Conservation (phyloP, 2,888 invertebrate species). For the Watsonalla cultraria region DNA sequence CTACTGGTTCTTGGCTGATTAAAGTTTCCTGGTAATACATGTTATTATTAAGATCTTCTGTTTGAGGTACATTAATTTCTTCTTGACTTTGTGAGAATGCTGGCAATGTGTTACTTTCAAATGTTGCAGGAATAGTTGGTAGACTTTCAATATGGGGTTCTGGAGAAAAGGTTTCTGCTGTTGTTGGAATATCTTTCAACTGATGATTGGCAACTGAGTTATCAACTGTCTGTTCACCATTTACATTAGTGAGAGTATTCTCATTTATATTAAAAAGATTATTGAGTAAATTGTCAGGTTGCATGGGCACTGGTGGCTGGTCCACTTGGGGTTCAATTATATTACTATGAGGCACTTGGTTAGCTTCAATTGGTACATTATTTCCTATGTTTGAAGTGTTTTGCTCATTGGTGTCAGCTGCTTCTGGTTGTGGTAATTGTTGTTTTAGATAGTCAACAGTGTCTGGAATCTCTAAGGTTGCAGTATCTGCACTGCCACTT, state of each 20-base stretch:
- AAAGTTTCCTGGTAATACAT: background rate
- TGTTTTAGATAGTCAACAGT: conserved; percentile 30
- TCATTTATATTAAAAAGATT: background rate
- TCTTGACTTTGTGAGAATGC: background rate
- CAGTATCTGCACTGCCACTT: conserved; percentile 19
- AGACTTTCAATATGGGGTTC: conserved; percentile 12
- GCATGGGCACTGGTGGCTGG: background rate
- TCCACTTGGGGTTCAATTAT: conserved; percentile 12
- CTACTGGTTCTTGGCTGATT: background rate
- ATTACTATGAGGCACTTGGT: conserved; percentile 23
- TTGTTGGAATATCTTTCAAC: conserved; percentile 9
- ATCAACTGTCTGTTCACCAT: conserved; percentile 3
- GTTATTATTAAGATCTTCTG: background rate
- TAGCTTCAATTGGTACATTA: conserved; percentile 11
- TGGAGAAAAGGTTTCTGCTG: conserved; percentile 23
- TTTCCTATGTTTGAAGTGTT: conserved; percentile 24
- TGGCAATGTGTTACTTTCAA: background rate
- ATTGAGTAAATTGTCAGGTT: background rate
- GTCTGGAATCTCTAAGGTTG: conserved; percentile 31
- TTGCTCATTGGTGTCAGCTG: conserved; percentile 31
- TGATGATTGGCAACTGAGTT: background rate
- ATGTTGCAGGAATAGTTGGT: conserved; percentile 9
- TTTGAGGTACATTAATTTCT: background rate
- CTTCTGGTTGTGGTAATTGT: conserved; percentile 23
- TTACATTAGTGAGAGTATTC: conserved; percentile 8